These are phyloP conservation scores for Osmerus mordax DNA, from an alignment of 2,113 vertebrate species.

Conservation along the genomic window DNA sequence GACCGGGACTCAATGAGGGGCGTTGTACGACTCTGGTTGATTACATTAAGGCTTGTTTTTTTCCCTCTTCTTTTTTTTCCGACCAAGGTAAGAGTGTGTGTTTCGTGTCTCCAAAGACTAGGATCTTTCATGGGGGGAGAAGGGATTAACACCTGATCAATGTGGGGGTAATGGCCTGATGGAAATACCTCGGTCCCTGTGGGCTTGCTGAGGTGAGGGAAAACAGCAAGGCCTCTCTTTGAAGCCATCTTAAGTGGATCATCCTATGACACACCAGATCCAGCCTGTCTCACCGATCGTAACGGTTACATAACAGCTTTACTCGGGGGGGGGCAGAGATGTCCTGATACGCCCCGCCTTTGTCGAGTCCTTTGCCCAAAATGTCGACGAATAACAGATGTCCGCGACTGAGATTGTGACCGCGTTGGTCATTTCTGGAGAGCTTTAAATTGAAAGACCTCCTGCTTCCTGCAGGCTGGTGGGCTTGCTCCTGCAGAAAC, in stretches of 20 bases:
- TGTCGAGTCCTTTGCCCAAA: no score
- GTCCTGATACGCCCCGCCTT: no score
- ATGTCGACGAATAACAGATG: no score
- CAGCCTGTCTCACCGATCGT: background rate
- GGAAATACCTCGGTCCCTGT: slow-evolving; percentile 34
- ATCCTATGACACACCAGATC: background rate
- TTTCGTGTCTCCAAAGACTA: slow-evolving; percentile 52
- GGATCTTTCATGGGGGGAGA: slow-evolving; percentile 53
- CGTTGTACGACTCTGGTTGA: slow-evolving; percentile 53
- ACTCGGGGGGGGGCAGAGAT: no score
- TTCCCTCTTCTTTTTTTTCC: background rate
- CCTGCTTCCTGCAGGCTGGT: background rate
- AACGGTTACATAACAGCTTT: background rate
- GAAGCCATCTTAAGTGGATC: slow-evolving; percentile 9
- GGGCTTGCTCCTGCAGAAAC: slow-evolving; percentile 52
- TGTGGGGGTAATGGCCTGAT: slow-evolving; percentile 58
- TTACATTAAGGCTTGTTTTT: slow-evolving; percentile 31
- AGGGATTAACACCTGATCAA: slow-evolving; percentile 67
- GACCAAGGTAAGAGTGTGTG: slow-evolving; percentile 25
- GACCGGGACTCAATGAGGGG: slow-evolving; percentile 55
- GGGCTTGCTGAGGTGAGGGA: slow-evolving; percentile 18
- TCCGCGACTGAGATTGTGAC: no score
- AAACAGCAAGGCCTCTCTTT: slow-evolving; percentile 18
- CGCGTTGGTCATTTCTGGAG: no score
- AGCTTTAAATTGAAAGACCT: no score